Percentiles rank a stretch among this genome's conserved stretches.
Evolutionary conservation across 2,113 vertebrate genomes (phyloP).

Genomic region (Elephas maximus): DNA sequence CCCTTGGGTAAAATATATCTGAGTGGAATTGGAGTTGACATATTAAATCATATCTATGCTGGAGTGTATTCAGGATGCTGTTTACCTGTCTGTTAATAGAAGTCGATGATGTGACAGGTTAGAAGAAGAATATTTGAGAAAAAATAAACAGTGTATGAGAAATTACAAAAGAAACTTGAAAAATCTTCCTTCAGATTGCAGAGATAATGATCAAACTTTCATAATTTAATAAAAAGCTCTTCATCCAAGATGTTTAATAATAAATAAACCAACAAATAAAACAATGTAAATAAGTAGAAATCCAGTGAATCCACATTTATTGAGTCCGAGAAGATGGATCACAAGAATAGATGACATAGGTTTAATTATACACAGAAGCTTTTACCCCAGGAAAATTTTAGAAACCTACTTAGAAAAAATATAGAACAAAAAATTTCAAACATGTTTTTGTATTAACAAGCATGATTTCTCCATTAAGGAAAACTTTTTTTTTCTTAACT

Average conservation of each 20-base stretch:
- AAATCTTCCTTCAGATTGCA: neutral
- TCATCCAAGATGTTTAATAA: neutral
- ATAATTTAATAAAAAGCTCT: neutral
- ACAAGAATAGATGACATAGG: neutral
- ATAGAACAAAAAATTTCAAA: neutral
- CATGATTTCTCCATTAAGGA: neutral
- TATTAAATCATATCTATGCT: neutral
- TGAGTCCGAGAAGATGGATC: neutral
- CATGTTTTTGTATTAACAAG: neutral
- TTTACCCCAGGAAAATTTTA: neutral
- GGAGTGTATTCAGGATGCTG: neutral
- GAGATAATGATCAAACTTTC: neutral
- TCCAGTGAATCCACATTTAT: neutral
- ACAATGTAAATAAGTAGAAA: neutral
- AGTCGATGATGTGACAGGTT: neutral
- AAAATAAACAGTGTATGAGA: neutral
- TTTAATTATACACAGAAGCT: neutral
- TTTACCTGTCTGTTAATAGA: neutral
- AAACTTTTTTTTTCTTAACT: neutral
- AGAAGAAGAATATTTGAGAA: neutral
- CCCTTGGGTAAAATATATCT: neutral
- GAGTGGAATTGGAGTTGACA: constrained; percentile 4
- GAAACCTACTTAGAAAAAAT: neutral
- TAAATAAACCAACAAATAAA: neutral
- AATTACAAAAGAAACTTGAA: neutral